Evolutionary conservation across 1,140 invertebrate species (phyloP).

Genomic region (Pemphigus obesinymphae): DNA sequence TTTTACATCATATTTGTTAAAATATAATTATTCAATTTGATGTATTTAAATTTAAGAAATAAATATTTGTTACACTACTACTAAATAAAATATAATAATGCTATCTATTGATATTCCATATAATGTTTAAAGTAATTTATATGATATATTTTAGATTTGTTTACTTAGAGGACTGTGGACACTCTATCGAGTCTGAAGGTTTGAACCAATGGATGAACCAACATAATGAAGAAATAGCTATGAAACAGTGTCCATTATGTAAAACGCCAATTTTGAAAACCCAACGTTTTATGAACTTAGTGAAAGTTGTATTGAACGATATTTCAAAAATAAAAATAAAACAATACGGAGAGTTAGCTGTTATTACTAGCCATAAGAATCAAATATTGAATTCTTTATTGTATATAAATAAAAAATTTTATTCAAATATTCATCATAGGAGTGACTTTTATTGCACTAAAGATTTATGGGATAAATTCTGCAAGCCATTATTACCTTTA

Average conservation of each 20-base stretch:
- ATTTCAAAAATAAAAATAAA: conserved; percentile 58
- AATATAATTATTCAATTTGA: too few species aligned
- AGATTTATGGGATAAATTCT: background rate
- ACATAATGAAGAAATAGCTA: conserved; percentile 52
- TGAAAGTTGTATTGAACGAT: conserved; percentile 56
- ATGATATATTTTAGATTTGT: conserved; percentile 55
- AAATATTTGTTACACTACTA: too few species aligned
- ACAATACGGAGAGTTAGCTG: conserved; percentile 49
- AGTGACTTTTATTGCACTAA: too few species aligned
- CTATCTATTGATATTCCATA: too few species aligned
- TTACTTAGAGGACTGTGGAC: conserved; percentile 60
- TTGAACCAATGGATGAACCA: conserved; percentile 56
- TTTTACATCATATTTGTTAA: too few species aligned
- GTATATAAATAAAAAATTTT: background rate
- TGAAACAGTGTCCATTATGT: conserved; percentile 62
- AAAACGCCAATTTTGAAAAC: conserved; percentile 60
- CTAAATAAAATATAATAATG: too few species aligned
- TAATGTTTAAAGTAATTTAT: too few species aligned
- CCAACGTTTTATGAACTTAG: conserved; percentile 57
- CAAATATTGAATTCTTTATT: background rate
- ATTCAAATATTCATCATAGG: too few species aligned
- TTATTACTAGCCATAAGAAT: background rate
- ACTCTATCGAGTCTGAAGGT: conserved; percentile 57
- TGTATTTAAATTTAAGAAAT: too few species aligned
- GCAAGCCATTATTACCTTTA: background rate